phyloP scores from a whole-genome alignment of 2,888 invertebrate species.

The Epinotia bilunana region DNA sequence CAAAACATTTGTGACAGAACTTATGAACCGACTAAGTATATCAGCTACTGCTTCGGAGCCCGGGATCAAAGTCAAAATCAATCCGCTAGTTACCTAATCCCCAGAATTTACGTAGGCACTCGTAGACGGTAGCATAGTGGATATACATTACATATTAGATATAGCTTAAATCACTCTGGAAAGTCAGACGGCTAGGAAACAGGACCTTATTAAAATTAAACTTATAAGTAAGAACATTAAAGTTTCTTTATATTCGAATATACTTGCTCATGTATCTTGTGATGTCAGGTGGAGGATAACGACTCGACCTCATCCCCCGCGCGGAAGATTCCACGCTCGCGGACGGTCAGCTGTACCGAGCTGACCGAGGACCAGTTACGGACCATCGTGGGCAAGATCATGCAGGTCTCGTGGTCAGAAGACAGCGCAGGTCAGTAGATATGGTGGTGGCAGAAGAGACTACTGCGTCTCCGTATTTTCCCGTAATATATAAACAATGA shows the following conservation, averaged over 20 bases:
- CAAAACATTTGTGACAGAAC: no score
- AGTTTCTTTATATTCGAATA: not conserved
- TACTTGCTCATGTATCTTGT: not conserved
- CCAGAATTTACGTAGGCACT: not conserved
- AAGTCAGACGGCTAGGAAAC: no score
- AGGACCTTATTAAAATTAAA: no score
- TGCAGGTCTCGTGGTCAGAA: constrained; percentile 89
- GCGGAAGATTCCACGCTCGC: constrained; percentile 72
- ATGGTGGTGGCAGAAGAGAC: not conserved
- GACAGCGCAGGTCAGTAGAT: constrained; percentile 77
- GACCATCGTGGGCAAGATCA: constrained; percentile 86
- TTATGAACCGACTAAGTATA: no score
- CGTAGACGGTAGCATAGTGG: no score
- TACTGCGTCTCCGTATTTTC: not conserved
- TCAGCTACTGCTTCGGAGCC: not conserved
- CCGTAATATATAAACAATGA: not conserved
- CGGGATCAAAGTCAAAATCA: not conserved
- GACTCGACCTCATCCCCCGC: constrained; percentile 77
- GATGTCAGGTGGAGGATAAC: constrained; percentile 81
- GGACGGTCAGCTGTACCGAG: constrained; percentile 83
- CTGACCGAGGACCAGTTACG: constrained; percentile 87
- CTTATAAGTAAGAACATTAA: no score
- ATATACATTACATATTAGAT: no score
- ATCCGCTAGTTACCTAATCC: not conserved
- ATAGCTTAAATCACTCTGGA: no score